Evolutionary conservation across 2,113 vertebrate species (phyloP).

Genomic region (Cariama cristata): DNA sequence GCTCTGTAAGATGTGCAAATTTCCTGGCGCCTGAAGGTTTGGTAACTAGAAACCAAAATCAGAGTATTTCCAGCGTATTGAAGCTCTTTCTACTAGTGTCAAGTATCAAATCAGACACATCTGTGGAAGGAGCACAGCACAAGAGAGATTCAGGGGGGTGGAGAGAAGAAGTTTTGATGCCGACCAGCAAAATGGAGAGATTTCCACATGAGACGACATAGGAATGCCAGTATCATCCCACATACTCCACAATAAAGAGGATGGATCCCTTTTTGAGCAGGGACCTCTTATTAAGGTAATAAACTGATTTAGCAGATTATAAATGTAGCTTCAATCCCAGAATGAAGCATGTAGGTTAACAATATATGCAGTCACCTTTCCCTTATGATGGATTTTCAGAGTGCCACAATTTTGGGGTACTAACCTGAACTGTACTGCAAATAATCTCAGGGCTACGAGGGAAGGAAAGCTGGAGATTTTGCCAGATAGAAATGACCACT

Average conservation of each 20-base stretch:
- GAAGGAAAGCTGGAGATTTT: not conserved
- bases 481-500: not conserved
- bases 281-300: not conserved
- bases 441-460: not conserved
- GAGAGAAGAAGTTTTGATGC: not conserved
- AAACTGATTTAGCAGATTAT: not conserved
- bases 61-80: not conserved
- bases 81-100: slow-evolving; percentile 7
- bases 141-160: not conserved
- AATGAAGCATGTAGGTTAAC: not conserved
- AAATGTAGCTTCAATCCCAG: not conserved
- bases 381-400: not conserved
- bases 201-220: not conserved
- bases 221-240: not conserved
- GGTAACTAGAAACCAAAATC: slow-evolving; percentile 46
- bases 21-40: slow-evolving; percentile 56
- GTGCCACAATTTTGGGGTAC: not conserved
- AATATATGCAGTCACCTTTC: not conserved
- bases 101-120: slow-evolving; percentile 31
- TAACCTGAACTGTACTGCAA: not conserved
- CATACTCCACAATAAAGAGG: slow-evolving; percentile 17
- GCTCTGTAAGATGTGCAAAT: slow-evolving; percentile 45
- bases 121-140: not conserved
- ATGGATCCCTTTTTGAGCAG: not conserved
- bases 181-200: not conserved